Percentiles rank a stretch among this genome's conserved stretches.
Evolutionary conservation across 2,797 vertebrate genomes (phyloP).

Genomic region (Sebastes nivosus): DNA sequence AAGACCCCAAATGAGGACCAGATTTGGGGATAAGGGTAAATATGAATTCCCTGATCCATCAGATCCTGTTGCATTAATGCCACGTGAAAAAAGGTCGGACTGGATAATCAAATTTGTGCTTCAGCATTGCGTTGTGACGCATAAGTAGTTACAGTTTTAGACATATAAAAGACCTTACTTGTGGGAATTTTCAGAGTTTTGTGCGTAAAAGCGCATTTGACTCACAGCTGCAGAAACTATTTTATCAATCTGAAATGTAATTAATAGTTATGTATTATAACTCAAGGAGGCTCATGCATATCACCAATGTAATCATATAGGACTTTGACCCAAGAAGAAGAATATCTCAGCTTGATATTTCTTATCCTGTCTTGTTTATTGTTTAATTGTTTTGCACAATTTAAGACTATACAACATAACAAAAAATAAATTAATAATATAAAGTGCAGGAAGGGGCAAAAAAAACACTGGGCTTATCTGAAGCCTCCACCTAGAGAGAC

Average conservation of each 20-base stretch:
- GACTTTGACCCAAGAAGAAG: background rate
- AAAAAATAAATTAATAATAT: too few relatives aligned
- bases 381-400: too few relatives aligned
- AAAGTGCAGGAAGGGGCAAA: too few relatives aligned
- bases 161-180: background rate
- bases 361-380: background rate
- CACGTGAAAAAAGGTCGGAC: background rate
- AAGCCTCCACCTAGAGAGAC: too few relatives aligned
- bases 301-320: background rate
- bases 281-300: background rate
- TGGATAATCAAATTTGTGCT: background rate
- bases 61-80: constrained; percentile 14
- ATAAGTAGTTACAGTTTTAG: background rate
- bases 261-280: background rate
- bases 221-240: background rate
- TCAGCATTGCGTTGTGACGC: background rate
- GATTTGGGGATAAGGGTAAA: constrained; percentile 35
- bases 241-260: background rate
- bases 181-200: background rate
- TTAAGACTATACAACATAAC: too few relatives aligned
- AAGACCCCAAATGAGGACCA: constrained; percentile 47
- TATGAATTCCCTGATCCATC: constrained; percentile 22
- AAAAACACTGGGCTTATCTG: too few relatives aligned
- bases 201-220: constrained; percentile 17
- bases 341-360: background rate